Percentiles rank a stretch among this genome's conserved stretches.
phyloP scores from a whole-genome alignment of 2,113 vertebrate species.

The Mesocricetus auratus region DNA sequence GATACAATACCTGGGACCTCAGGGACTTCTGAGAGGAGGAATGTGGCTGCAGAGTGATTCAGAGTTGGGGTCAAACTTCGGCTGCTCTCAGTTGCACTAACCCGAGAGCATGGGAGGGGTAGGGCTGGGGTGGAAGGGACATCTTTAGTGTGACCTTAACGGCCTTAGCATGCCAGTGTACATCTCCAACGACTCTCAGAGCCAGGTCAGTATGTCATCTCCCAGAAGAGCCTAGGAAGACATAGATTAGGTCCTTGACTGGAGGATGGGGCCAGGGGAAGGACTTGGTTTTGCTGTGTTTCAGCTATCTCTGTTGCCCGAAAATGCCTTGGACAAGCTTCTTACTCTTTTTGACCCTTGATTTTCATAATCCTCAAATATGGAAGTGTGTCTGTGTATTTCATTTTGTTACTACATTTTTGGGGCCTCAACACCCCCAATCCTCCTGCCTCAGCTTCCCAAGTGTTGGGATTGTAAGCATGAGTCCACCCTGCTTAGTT shows the following conservation, averaged over 20 bases:
- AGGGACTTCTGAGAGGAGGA: neutral
- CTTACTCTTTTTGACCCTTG: neutral
- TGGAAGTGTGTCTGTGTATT: neutral
- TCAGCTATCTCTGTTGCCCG: neutral
- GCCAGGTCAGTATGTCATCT: neutral
- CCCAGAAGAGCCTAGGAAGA: neutral
- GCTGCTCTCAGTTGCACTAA: neutral
- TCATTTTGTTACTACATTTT: neutral
- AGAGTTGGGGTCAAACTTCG: neutral
- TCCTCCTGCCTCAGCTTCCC: neutral
- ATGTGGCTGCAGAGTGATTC: neutral
- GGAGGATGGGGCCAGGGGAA: neutral
- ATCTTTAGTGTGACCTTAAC: neutral
- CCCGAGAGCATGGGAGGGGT: neutral
- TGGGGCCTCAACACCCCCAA: neutral
- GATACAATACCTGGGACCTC: neutral
- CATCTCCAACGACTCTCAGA: neutral
- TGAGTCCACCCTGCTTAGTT: neutral
- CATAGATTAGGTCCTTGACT: neutral
- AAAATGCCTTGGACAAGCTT: neutral
- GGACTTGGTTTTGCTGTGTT: neutral
- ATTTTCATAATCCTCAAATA: constrained; percentile 10
- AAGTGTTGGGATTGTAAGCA: neutral
- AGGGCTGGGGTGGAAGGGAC: neutral
- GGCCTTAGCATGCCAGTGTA: neutral